Conservation (phyloP, 2,113 vertebrate genomes). For the Ophthalmolycus amberensis region DNA sequence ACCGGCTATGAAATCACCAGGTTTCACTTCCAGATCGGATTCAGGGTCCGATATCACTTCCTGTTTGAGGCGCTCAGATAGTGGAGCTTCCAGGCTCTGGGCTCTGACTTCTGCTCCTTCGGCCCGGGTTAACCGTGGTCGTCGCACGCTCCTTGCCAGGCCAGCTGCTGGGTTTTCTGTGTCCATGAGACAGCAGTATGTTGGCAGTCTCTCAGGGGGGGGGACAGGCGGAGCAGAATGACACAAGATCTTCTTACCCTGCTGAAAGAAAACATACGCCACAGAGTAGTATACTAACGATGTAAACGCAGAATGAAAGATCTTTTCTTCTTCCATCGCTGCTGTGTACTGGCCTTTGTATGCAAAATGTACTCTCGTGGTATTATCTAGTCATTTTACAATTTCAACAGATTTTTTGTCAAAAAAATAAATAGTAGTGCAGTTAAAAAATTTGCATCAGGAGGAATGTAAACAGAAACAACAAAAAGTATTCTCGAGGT, state of each 20-base stretch:
- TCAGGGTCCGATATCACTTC: conserved; percentile 52
- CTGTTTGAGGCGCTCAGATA: conserved; percentile 7
- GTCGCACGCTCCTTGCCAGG: conserved; percentile 45
- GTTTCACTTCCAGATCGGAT: conserved; percentile 52
- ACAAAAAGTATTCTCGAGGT: not conserved
- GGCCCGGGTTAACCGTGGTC: conserved; percentile 31
- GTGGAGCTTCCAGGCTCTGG: conserved; percentile 35
- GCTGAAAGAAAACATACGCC: conserved; percentile 15
- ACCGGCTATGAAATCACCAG: conserved; percentile 48
- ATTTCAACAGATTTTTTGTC: conserved; percentile 36
- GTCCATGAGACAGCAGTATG: conserved; percentile 70
- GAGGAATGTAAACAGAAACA: not conserved
- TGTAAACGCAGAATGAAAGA: conserved; percentile 28
- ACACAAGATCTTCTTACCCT: conserved; percentile 53
- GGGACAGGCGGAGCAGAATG: conserved; percentile 29
- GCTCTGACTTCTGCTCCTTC: conserved; percentile 45
- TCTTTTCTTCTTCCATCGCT: conserved; percentile 44
- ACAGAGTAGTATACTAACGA: conserved; percentile 25
- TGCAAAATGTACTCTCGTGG: conserved; percentile 12
- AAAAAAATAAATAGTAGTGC: not conserved
- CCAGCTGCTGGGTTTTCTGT: conserved; percentile 74
- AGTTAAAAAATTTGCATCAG: not conserved
- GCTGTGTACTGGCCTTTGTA: conserved; percentile 2
- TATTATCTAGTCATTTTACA: conserved; percentile 34
- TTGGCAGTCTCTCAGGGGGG: conserved; percentile 53